phyloP scores from a whole-genome alignment of 2,797 vertebrate species.

The Myotis myotis region DNA sequence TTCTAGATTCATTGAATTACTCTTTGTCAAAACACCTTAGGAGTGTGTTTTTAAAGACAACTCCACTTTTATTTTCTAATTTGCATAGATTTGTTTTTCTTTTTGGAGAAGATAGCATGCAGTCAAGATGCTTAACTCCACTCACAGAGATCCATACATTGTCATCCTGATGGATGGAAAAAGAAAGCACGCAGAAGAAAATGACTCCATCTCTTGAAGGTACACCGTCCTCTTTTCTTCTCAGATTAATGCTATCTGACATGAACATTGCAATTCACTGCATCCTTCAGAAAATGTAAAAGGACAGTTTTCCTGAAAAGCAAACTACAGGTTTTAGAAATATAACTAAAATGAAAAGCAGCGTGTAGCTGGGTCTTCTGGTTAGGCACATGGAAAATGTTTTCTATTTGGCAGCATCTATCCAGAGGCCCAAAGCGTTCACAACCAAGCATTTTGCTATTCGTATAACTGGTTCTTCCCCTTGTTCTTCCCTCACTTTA shows the following conservation, averaged over 20 bases:
- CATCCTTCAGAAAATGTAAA: conserved; percentile 76
- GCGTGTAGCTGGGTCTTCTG: background rate
- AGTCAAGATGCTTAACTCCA: background rate
- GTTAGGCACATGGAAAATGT: conserved; percentile 23
- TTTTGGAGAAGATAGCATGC: background rate
- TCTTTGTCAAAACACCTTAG: background rate
- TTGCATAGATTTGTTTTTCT: background rate
- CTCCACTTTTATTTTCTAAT: background rate
- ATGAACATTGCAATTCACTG: conserved; percentile 73
- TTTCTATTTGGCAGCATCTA: conserved; percentile 46
- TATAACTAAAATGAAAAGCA: conserved; percentile 54
- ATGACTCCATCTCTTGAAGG: conserved; percentile 70
- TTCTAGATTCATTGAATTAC: background rate
- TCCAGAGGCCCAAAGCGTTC: background rate
- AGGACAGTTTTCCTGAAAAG: conserved; percentile 76
- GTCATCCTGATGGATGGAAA: background rate
- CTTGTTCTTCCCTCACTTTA: background rate
- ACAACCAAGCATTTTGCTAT: background rate
- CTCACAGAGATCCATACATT: background rate
- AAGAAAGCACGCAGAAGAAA: conserved; percentile 44
- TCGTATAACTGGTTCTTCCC: background rate
- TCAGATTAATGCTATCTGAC: conserved; percentile 71
- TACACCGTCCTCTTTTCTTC: conserved; percentile 68
- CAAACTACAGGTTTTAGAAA: conserved; percentile 59
- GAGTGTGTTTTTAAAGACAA: background rate